Evolutionary conservation across 2,113 vertebrate species (phyloP).

Genomic region (Dunckerocampus dactyliophorus): DNA sequence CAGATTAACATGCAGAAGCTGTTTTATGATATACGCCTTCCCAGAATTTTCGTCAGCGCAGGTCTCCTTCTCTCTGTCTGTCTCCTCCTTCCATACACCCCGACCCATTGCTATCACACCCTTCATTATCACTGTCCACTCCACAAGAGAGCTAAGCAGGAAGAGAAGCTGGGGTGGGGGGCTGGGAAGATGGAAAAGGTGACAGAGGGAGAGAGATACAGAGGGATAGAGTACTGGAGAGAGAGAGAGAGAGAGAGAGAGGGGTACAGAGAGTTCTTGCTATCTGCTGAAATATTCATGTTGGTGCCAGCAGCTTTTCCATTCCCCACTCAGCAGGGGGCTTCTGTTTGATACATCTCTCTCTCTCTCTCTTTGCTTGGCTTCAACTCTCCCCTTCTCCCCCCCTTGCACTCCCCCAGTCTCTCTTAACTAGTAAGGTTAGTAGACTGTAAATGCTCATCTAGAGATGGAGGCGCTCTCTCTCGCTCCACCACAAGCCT

Average conservation of each 20-base stretch:
- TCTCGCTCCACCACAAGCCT: conserved; percentile 10
- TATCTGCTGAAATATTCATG: conserved; percentile 81
- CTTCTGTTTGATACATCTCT: conserved; percentile 76
- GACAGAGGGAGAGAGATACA: conserved; percentile 42
- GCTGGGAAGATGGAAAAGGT: conserved; percentile 43
- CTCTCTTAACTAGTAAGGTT: conserved; percentile 60
- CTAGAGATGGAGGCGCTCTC: conserved; percentile 28
- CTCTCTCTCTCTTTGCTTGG: conserved; percentile 25
- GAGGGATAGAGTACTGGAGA: conserved; percentile 38
- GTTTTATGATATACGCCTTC: conserved; percentile 53
- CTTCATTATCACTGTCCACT: conserved; percentile 68
- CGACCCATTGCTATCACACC: conserved; percentile 35
- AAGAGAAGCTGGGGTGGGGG: conserved; percentile 26
- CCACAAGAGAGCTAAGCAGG: conserved; percentile 54
- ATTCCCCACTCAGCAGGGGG: conserved; percentile 77
- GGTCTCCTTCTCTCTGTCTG: conserved; percentile 27
- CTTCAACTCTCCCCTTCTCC: conserved; percentile 18
- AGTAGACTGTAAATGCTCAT: conserved; percentile 56
- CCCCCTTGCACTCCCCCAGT: conserved; percentile 23
- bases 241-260: conserved; percentile 14
- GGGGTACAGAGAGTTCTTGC: conserved; percentile 70
- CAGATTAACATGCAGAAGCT: conserved; percentile 59
- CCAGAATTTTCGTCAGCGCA: conserved; percentile 51
- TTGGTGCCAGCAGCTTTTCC: conserved; percentile 78
- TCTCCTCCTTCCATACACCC: not conserved